Base-by-base conservation (phyloP, 2,888 invertebrate genomes). In the Camponotus fellah region DNA sequence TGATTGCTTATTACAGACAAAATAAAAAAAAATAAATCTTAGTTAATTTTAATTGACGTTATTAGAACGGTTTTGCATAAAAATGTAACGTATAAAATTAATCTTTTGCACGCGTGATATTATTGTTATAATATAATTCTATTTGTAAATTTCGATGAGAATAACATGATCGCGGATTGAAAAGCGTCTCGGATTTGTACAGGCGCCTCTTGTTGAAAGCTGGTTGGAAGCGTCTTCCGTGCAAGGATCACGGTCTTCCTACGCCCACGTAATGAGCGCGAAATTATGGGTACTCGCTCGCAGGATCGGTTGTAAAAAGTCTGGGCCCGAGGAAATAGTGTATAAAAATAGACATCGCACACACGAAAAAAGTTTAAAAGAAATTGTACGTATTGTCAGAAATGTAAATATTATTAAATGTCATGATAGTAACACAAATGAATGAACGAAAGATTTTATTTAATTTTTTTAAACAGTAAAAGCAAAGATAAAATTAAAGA, bases 221-320 rank as follows among this genome's bases (percentile, higher is more conserved):
- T 69, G 32, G 26, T 58, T 69, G 43, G 32, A 76, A 62, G 26
- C 65, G 8, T 77, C 17, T 32, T 65, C 32, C 66, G 58, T 46
- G 21, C 49, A 21, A 74, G 37, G 49, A 74, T 75, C 66, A 62
- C 64, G 64, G 60, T 66, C 17, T 84, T 85, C 60, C 46, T 72
- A 85, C 84, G 77, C 71, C 72, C 72, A 82, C 82, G 12, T 84
- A 84, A 82, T 82, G 82, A 82, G 37, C 58, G 76, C 32, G 37
- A 82, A 84, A 82, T 84, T 76, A 82, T 82, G n/a, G 58, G 49
- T 76, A 65, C 46, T 56, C 5, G 81, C 5, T 17, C 8, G 62
- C 43, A 80, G 46, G 60, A 10, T 46, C 60, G 71, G 5, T 6
- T 71, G 17, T 12, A 40, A 69, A 71, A 71, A n/a, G 26, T 68